Percentiles rank a stretch among this genome's conserved stretches.
These are phyloP conservation scores for Cheirogaleus medius DNA, from an alignment of 2,113 vertebrate species.

Conservation along the genomic window DNA sequence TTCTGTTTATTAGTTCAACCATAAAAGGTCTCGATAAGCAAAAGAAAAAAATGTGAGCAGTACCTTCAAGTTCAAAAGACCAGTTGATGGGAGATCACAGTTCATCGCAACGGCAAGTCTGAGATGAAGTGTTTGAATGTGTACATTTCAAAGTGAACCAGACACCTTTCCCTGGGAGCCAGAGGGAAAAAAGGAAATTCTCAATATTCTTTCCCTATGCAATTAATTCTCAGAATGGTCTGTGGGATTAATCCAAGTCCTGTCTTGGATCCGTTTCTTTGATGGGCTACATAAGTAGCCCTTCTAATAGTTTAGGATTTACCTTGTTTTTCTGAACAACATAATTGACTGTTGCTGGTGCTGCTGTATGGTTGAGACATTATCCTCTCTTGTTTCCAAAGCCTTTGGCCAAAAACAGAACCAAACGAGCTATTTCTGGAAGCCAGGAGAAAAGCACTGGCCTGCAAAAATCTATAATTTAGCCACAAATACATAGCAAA, in stretches of 20 bases:
- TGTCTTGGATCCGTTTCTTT: not conserved
- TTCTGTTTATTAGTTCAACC: slow-evolving; percentile 13
- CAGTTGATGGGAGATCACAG: not conserved
- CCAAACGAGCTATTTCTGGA: not conserved
- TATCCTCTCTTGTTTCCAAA: not conserved
- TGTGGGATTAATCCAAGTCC: not conserved
- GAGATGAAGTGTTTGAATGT: not conserved
- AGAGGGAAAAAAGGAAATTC: not conserved
- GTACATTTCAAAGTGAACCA: slow-evolving; percentile 34
- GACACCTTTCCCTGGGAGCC: not conserved
- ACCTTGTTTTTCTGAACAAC: not conserved
- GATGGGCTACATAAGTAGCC: not conserved
- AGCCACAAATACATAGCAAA: not conserved
- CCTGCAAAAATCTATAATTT: not conserved
- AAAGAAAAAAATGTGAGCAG: not conserved
- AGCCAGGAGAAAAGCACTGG: not conserved
- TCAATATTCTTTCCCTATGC: not conserved
- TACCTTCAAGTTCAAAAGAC: slow-evolving; percentile 23
- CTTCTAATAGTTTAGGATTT: not conserved
- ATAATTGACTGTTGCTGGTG: not conserved
- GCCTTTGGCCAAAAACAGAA: not conserved
- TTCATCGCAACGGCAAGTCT: not conserved
- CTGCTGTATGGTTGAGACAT: not conserved
- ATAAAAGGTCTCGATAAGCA: not conserved
- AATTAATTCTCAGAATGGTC: not conserved